phyloP scores from a whole-genome alignment of 2,888 invertebrate genomes.

The Platycnemis pennipes region DNA sequence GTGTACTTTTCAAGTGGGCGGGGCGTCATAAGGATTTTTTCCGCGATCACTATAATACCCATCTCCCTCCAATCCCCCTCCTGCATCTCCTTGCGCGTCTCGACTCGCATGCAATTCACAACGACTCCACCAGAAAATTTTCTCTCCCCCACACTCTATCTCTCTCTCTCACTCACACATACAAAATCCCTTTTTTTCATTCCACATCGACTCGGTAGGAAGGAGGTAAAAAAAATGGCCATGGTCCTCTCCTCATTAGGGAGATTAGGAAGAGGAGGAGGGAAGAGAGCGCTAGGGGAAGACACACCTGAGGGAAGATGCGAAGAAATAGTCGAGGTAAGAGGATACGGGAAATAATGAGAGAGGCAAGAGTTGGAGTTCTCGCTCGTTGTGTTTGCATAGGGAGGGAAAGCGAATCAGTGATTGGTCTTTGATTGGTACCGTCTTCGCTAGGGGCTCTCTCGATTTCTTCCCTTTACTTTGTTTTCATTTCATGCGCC shows the following conservation, averaged over 20 bases:
- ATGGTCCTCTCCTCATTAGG: constrained; percentile 38
- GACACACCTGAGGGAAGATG: not conserved
- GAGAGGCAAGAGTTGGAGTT: not conserved
- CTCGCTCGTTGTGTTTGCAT: constrained; percentile 35
- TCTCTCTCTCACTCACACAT: too few species aligned
- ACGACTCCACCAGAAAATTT: too few species aligned
- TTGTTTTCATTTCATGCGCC: not conserved
- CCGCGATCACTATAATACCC: constrained; percentile 8
- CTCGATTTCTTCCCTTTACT: not conserved
- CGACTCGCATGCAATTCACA: not conserved
- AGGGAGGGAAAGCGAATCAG: constrained; percentile 49
- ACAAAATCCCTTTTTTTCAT: not conserved
- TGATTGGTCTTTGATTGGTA: constrained; percentile 58
- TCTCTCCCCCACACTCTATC: too few species aligned
- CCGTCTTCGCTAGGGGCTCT: not conserved
- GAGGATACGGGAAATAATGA: not conserved
- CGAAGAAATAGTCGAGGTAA: not conserved
- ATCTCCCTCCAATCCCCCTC: not conserved
- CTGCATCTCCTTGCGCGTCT: not conserved
- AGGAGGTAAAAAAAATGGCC: not conserved
- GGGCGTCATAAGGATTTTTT: constrained; percentile 8
- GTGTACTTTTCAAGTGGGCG: constrained; percentile 43
- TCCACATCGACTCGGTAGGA: not conserved
- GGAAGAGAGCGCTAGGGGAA: not conserved
- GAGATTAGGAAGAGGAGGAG: not conserved